Conservation (phyloP, 2,888 invertebrate species). For the Agriopis marginaria region DNA sequence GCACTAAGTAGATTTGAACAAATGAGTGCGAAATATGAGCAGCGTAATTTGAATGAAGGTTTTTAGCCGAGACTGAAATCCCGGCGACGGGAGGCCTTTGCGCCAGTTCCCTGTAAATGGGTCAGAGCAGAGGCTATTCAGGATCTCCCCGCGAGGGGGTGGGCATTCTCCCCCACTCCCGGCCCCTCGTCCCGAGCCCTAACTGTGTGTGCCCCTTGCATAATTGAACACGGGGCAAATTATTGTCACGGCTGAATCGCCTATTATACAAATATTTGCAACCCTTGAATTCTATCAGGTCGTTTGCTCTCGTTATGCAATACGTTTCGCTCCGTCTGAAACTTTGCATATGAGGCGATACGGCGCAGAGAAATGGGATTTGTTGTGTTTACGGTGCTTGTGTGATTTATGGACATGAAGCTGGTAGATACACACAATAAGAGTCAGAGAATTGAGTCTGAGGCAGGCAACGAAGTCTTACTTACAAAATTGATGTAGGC, state of each 20-base stretch:
- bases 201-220: constrained; percentile 78
- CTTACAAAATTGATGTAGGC: neutral
- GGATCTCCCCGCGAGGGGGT: constrained; percentile 50
- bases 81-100: constrained; percentile 61
- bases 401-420: constrained; percentile 1
- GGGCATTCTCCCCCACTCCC: constrained; percentile 51
- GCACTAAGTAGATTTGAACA: constrained; percentile 45
- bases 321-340: constrained; percentile 22
- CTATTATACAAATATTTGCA: constrained; percentile 59
- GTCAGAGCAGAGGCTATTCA: constrained; percentile 84
- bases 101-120: constrained; percentile 78
- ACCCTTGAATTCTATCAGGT: constrained; percentile 55
- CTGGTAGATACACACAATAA: neutral
- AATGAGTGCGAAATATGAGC: constrained; percentile 48
- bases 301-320: constrained; percentile 34
- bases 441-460: neutral
- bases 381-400: constrained; percentile 13
- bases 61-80: constrained; percentile 48
- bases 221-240: constrained; percentile 83
- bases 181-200: constrained; percentile 55
- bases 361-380: constrained; percentile 6
- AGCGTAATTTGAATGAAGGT: constrained; percentile 48
- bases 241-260: constrained; percentile 76
- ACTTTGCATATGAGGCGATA: constrained; percentile 3
- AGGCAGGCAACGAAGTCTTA: neutral